These are phyloP conservation scores for Aporophyla lueneburgensis DNA, from an alignment of 2,888 invertebrate genomes.

Conservation along the genomic window DNA sequence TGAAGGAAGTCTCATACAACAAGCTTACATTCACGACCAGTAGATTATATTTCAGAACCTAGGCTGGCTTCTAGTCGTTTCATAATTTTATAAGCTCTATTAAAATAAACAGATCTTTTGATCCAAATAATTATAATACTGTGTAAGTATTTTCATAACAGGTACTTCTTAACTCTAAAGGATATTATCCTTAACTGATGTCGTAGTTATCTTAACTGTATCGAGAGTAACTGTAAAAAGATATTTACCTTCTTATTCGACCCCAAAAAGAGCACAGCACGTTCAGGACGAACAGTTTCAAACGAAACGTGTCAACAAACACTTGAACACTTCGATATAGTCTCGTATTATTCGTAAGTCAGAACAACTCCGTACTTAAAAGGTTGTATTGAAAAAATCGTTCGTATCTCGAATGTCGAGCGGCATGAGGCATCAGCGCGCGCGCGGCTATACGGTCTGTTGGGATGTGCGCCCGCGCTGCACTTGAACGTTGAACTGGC, in stretches of 20 bases:
- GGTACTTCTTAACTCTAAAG: conserved; percentile 6
- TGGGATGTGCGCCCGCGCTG: conserved; percentile 85
- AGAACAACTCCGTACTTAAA: conserved; percentile 69
- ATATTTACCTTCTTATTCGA: conserved; percentile 81
- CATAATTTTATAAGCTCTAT: neutral
- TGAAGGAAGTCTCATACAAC: neutral
- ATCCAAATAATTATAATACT: neutral
- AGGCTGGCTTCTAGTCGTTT: neutral
- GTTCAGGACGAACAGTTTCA: conserved; percentile 68
- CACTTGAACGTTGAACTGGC: conserved; percentile 89
- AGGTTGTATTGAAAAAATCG: conserved; percentile 67
- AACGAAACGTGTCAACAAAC: conserved; percentile 76
- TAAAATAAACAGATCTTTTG: neutral
- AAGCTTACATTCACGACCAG: neutral
- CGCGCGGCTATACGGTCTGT: conserved; percentile 80
- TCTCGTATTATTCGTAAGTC: conserved; percentile 64
- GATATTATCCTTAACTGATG: conserved; percentile 43
- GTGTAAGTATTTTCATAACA: neutral
- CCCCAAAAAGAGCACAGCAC: conserved; percentile 74
- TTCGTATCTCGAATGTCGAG: conserved; percentile 76
- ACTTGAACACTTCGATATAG: conserved; percentile 77
- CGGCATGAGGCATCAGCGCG: conserved; percentile 74
- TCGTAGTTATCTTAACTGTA: conserved; percentile 70
- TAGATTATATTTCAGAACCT: neutral
- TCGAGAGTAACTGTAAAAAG: conserved; percentile 74